Conservation (phyloP, 2,797 vertebrate species). For the Poeciliopsis gracilis region DNA sequence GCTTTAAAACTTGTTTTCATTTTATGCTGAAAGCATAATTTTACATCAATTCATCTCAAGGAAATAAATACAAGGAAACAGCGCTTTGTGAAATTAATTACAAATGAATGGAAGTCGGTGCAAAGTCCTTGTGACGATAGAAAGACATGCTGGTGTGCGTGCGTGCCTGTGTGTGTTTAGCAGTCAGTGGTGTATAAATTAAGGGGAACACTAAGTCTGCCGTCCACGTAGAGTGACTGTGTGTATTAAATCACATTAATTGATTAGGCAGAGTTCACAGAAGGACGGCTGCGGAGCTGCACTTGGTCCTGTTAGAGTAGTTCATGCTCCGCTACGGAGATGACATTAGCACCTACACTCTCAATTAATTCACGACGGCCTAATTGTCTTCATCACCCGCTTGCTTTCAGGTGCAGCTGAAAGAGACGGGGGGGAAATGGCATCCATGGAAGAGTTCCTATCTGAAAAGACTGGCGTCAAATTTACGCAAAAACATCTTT, state of each 20-base stretch:
- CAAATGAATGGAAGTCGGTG: no score
- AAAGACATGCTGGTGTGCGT: background rate
- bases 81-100: no score
- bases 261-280: slow-evolving; percentile 65
- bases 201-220: slow-evolving; percentile 44
- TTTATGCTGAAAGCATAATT: no score
- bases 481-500: no score
- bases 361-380: slow-evolving; percentile 33
- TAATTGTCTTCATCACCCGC: slow-evolving; percentile 3
- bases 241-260: slow-evolving; percentile 71
- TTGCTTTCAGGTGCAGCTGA: background rate
- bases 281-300: slow-evolving; percentile 51
- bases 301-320: slow-evolving; percentile 39
- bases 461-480: background rate
- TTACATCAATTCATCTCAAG: no score
- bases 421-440: background rate
- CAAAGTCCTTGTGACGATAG: no score
- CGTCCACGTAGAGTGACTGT: slow-evolving; percentile 37
- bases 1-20: no score
- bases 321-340: slow-evolving; percentile 45
- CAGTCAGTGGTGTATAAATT: slow-evolving; percentile 68
- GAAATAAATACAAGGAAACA: no score
- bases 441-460: background rate
- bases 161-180: slow-evolving; percentile 41
- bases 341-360: slow-evolving; percentile 42